Conservation (phyloP, 2,797 vertebrate genomes). For the Enteromius anoplus region DNA sequence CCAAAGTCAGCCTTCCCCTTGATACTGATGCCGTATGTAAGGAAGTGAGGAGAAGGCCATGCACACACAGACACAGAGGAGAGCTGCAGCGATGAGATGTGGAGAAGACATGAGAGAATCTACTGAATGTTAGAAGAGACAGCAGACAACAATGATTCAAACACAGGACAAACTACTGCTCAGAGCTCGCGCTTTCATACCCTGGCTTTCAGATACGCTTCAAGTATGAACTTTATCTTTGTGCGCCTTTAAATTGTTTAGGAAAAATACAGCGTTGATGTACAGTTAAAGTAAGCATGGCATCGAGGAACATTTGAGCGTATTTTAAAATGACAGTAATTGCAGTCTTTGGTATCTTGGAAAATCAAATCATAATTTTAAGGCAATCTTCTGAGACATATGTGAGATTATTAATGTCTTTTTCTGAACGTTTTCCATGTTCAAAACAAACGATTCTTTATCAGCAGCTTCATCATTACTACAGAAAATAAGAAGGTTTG, state of each 20-base stretch:
- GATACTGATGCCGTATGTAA: neutral
- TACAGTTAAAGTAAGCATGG: neutral
- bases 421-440: neutral
- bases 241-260: neutral
- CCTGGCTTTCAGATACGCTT: neutral
- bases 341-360: neutral
- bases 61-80: slow-evolving; percentile 38
- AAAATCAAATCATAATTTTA: neutral
- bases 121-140: slow-evolving; percentile 13
- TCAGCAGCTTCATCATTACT: neutral
- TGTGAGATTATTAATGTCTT: too few relatives aligned
- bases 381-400: neutral
- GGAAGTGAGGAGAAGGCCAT: slow-evolving; percentile 34
- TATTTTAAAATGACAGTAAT: neutral
- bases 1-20: neutral
- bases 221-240: neutral
- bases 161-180: slow-evolving; percentile 4
- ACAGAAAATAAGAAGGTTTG: neutral
- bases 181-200: neutral
- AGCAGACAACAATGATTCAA: slow-evolving; percentile 10
- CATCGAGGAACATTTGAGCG: neutral
- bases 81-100: slow-evolving; percentile 21
- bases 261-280: neutral
- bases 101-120: slow-evolving; percentile 25
- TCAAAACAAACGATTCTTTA: neutral